phyloP scores from a whole-genome alignment of 2,797 vertebrate species.

The Eurystomus glaucurus region DNA sequence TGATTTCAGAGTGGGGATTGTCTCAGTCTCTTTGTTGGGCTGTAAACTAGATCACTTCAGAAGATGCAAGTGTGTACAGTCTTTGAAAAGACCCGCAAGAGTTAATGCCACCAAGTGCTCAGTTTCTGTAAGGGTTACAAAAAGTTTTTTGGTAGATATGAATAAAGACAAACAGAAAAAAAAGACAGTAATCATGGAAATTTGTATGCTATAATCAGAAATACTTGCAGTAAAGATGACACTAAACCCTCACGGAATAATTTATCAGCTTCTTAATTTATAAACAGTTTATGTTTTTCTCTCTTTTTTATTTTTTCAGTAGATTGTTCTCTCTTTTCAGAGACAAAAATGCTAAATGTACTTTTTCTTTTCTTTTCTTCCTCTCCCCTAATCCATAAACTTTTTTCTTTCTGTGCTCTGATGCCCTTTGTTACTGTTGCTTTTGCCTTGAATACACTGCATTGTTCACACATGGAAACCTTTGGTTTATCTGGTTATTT shows the following conservation, averaged over 20 bases:
- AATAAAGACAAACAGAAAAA: conserved; percentile 1
- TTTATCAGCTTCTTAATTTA: neutral
- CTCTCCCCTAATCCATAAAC: neutral
- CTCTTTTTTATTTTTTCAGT: neutral
- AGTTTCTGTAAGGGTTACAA: conserved; percentile 14
- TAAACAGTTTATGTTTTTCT: neutral
- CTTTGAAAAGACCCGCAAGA: neutral
- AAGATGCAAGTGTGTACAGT: neutral
- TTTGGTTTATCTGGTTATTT: neutral
- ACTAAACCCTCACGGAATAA: neutral
- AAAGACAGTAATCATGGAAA: neutral
- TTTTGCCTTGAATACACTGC: neutral
- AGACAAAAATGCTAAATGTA: neutral
- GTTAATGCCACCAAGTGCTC: neutral
- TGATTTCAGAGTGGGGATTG: neutral
- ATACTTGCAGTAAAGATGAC: neutral
- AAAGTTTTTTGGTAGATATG: conserved; percentile 9
- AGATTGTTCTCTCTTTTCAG: neutral
- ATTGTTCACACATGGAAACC: neutral
- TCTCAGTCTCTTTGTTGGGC: neutral
- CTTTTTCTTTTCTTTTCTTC: neutral
- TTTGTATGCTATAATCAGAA: neutral
- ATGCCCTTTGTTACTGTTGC: neutral
- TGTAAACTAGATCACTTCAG: neutral
- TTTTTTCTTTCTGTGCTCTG: neutral